phyloP scores from a whole-genome alignment of 2,113 vertebrate species.

The Delphinus delphis region DNA sequence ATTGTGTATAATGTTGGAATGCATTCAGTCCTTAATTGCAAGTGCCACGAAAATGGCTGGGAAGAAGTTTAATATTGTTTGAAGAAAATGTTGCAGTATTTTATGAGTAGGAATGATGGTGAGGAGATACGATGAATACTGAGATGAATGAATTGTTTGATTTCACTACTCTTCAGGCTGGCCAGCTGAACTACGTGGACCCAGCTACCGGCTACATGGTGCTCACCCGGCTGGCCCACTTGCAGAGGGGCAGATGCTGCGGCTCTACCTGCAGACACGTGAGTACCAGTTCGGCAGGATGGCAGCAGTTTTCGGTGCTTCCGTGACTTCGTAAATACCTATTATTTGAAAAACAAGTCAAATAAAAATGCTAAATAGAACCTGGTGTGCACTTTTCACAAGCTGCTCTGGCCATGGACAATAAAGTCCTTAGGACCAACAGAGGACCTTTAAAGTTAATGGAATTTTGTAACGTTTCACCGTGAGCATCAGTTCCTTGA shows the following conservation, averaged over 20 bases:
- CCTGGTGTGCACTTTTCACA: slow-evolving; percentile 46
- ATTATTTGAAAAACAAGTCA: slow-evolving; percentile 63
- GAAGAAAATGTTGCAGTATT: background rate
- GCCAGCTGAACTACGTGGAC: slow-evolving; percentile 86
- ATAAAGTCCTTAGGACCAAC: slow-evolving; percentile 56
- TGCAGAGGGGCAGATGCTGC: slow-evolving; percentile 86
- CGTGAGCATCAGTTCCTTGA: slow-evolving; percentile 56
- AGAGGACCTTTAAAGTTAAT: slow-evolving; percentile 72
- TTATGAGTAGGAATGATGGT: background rate
- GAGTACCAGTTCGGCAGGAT: slow-evolving; percentile 76
- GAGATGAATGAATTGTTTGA: slow-evolving; percentile 35
- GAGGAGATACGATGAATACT: slow-evolving; percentile 29
- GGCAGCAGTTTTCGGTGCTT: background rate
- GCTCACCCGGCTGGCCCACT: slow-evolving; percentile 86
- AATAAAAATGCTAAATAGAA: slow-evolving; percentile 65
- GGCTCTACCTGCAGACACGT: slow-evolving; percentile 89
- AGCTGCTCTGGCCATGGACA: slow-evolving; percentile 65
- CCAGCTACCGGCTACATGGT: slow-evolving; percentile 85
- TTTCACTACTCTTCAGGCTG: slow-evolving; percentile 82
- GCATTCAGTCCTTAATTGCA: background rate
- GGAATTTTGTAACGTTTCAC: slow-evolving; percentile 57
- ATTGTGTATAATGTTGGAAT: background rate
- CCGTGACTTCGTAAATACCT: slow-evolving; percentile 65
- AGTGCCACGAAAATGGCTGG: slow-evolving; percentile 32
- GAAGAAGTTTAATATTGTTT: slow-evolving; percentile 32